Percentiles rank a stretch among this genome's conserved stretches.
Evolutionary conservation across 1,140 invertebrate genomes (phyloP).

Genomic region (Lepidurus arcticus): DNA sequence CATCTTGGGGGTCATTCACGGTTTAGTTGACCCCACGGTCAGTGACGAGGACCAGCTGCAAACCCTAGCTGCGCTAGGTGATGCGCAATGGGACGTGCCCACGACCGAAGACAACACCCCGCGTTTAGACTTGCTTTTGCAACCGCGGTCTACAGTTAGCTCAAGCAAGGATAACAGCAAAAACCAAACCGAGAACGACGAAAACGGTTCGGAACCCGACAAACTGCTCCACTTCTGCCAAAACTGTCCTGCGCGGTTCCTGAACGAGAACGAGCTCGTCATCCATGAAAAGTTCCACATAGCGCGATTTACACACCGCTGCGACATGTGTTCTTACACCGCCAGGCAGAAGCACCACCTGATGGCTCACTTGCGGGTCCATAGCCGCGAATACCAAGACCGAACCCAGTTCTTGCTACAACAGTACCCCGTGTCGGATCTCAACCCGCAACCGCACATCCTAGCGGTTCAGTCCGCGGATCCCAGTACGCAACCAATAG

Average conservation of each 20-base stretch:
- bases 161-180: conserved; percentile 29
- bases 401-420: conserved; percentile 63
- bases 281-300: conserved; percentile 65
- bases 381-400: conserved; percentile 71
- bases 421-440: conserved; percentile 56
- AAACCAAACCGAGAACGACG: conserved; percentile 36
- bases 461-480: conserved; percentile 31
- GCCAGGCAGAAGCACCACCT: conserved; percentile 60
- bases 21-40: conserved; percentile 57
- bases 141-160: not conserved
- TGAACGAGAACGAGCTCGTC: conserved; percentile 58
- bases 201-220: conserved; percentile 39
- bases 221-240: conserved; percentile 50
- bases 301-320: conserved; percentile 56
- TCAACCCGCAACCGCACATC: conserved; percentile 55
- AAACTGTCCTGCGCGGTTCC: conserved; percentile 68
- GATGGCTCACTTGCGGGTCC: conserved; percentile 66
- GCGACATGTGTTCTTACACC: conserved; percentile 71
- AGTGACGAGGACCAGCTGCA: conserved; percentile 61
- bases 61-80: conserved; percentile 47
- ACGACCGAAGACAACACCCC: conserved; percentile 25
- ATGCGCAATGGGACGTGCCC: conserved; percentile 27
- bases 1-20: conserved; percentile 61
- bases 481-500: conserved; percentile 40
- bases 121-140: conserved; percentile 28